Evolutionary conservation across 1,140 invertebrate genomes (phyloP).

Genomic region (Agrypnia vestita): DNA sequence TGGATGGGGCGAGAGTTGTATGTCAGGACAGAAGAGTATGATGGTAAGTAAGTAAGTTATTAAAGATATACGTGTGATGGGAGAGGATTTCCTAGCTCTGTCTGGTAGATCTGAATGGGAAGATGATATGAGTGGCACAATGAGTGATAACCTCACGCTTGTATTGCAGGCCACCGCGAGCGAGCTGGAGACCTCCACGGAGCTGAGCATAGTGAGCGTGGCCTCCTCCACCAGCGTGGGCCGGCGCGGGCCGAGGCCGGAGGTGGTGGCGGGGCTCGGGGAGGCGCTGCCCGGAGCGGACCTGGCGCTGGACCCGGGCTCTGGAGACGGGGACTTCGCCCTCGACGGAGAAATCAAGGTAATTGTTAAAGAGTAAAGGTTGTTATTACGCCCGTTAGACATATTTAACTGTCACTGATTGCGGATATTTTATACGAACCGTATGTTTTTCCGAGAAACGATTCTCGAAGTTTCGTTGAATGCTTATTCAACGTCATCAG

Average conservation of each 20-base stretch:
- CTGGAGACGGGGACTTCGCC: slow-evolving; percentile 66
- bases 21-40: too few species aligned
- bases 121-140: background rate
- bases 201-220: slow-evolving; percentile 64
- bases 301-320: slow-evolving; percentile 64
- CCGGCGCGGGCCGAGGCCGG: slow-evolving; percentile 19
- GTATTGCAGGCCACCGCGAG: slow-evolving; percentile 50
- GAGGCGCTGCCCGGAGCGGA: slow-evolving; percentile 57
- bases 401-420: too few species aligned
- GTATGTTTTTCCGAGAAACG: too few species aligned
- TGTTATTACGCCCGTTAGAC: too few species aligned
- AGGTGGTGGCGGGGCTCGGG: too few species aligned
- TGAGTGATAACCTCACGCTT: slow-evolving; percentile 29
- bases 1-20: too few species aligned
- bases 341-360: slow-evolving; percentile 12
- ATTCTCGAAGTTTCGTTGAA: too few species aligned
- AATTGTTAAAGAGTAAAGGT: too few species aligned
- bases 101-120: too few species aligned
- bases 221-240: slow-evolving; percentile 60
- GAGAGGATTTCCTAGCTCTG: background rate
- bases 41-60: too few species aligned
- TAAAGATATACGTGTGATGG: background rate
- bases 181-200: slow-evolving; percentile 64
- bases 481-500: too few species aligned
- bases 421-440: too few species aligned